Evolutionary conservation across 2,888 invertebrate genomes (phyloP).

Genomic region (Zeuzera pyrina): DNA sequence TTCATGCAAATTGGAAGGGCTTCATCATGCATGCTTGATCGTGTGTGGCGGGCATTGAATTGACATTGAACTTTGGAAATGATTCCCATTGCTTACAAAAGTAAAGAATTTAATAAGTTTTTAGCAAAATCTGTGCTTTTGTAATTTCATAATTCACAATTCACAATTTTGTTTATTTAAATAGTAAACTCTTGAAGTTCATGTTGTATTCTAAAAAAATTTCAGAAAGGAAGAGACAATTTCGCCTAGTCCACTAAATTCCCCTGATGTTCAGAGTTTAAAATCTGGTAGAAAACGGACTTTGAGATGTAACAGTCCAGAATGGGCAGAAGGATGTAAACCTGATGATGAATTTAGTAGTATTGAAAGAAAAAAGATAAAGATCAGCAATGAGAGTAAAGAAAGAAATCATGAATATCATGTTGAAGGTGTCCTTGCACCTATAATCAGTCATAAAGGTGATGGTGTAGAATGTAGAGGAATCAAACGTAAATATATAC

Average conservation of each 20-base stretch:
- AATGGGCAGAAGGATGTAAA: conserved; percentile 56
- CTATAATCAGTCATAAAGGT: conserved; percentile 40
- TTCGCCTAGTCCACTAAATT: conserved; percentile 38
- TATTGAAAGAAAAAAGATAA: conserved; percentile 29
- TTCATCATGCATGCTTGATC: too few relatives aligned
- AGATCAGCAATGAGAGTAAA: background rate
- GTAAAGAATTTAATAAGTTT: too few relatives aligned
- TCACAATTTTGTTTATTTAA: too few relatives aligned
- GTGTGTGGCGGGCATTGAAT: too few relatives aligned
- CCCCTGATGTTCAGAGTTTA: conserved; percentile 39
- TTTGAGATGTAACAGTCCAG: conserved; percentile 45
- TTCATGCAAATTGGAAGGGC: too few relatives aligned
- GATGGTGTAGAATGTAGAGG: conserved; percentile 33
- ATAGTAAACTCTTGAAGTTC: background rate
- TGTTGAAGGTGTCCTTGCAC: conserved; percentile 21
- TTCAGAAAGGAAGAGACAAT: conserved; percentile 43
- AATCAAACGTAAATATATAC: conserved; percentile 36
- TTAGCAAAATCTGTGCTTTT: too few relatives aligned
- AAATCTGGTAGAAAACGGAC: conserved; percentile 36
- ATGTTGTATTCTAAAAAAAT: too few relatives aligned
- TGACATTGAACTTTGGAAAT: too few relatives aligned
- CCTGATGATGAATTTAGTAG: conserved; percentile 28
- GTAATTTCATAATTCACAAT: too few relatives aligned
- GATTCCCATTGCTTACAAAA: too few relatives aligned
- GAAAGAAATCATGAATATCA: background rate